These are phyloP conservation scores for Potamarius usumacintae DNA, from an alignment of 2,113 vertebrate genomes.

Conservation along the genomic window DNA sequence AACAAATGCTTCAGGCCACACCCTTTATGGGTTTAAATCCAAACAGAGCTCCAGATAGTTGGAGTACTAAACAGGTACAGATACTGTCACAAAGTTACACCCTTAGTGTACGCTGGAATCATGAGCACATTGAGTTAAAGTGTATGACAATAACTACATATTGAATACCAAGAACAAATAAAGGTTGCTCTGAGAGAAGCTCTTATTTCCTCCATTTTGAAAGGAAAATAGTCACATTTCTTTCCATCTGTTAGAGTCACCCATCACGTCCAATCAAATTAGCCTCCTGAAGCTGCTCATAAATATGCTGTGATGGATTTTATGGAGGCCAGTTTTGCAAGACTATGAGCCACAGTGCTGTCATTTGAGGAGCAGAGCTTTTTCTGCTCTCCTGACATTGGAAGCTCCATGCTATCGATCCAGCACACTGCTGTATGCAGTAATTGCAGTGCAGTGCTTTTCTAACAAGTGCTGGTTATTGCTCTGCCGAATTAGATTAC, in stretches of 20 bases:
- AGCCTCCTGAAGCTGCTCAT: conserved; percentile 71
- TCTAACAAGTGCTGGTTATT: conserved; percentile 76
- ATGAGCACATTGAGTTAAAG: conserved; percentile 33
- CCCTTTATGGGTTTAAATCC: not conserved
- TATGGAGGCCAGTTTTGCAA: conserved; percentile 68
- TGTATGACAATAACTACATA: not conserved
- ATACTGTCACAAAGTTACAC: not conserved
- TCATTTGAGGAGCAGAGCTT: conserved; percentile 70
- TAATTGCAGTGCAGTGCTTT: conserved; percentile 72
- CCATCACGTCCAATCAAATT: conserved; percentile 72
- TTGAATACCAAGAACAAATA: conserved; percentile 47
- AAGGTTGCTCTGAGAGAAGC: conserved; percentile 59
- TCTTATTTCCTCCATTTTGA: conserved; percentile 62
- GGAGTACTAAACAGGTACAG: not conserved
- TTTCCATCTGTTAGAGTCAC: conserved; percentile 68
- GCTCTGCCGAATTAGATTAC: conserved; percentile 74
- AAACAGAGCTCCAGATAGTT: not conserved
- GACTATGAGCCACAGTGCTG: conserved; percentile 61
- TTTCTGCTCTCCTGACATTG: conserved; percentile 69
- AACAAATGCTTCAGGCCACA: not conserved
- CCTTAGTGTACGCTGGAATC: conserved; percentile 29
- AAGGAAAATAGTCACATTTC: conserved; percentile 67
- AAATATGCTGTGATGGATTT: conserved; percentile 77
- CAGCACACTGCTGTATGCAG: conserved; percentile 64
- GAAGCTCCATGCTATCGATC: conserved; percentile 74